Base-by-base conservation (phyloP, 2,113 vertebrate genomes). In the Eleginops maclovinus region DNA sequence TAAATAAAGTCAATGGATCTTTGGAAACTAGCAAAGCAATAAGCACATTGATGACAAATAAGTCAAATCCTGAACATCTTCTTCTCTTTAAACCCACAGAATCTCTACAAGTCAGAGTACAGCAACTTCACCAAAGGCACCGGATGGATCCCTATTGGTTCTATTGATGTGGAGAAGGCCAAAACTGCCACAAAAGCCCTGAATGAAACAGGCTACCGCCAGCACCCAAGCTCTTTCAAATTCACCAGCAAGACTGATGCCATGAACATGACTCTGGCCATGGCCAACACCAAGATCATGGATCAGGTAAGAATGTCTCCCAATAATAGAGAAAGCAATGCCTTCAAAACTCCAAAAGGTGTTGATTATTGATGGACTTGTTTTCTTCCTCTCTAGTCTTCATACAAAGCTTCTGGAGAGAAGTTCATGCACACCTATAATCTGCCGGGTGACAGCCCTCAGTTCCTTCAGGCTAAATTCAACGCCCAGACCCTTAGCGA, bases 381-480 rank as follows among this genome's bases (percentile, higher is more conserved):
- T 59, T 44, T 54, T 62, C 49, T 49, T 43, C 43, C 4, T 78
- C 84, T 79, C 14, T 85, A 99, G 97, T 78, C 91, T 87, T 87
- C 97, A 5, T 99, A 99, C 89, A 97, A 93, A 92, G 95, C 97
- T 43, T 97, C 96, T 82, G 97, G 96, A 46, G 97, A 99, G 90
- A 93, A 97, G 79, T 93, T 95, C 49, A 92, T 94, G 81, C 97
- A 97, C 84, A 97, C 96, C 31, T 99, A 97, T 41, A 82, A 95
- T 12, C 89, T 99, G 60, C 94, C 95, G 28, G 82, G 94, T 1
- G 97, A 99, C 76, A 82, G 94, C 54, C 97, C 97, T 7, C 94
- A 97, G 83, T 98, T 99, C 77, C 92, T 97, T 59, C 97, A 97
- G 89, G 97, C 97, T 72, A 97, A 94, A 83, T 98, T 94, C 90